Percentiles rank a stretch among this genome's conserved stretches.
These are phyloP conservation scores for Cotesia vestalis DNA, from an alignment of 1,140 invertebrate genomes.

Conservation along the genomic window DNA sequence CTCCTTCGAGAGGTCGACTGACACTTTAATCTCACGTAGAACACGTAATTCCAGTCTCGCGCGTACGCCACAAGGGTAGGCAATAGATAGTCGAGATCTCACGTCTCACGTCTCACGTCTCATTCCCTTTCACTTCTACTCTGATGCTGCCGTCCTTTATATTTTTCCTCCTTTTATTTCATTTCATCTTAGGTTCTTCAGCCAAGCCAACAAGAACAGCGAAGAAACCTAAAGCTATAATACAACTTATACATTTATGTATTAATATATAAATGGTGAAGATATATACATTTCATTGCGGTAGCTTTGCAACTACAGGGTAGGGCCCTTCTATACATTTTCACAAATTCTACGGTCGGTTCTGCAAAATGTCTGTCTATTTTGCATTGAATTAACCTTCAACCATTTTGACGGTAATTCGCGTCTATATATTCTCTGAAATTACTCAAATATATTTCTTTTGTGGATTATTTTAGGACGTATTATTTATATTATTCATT, in stretches of 20 bases:
- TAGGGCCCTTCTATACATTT: background rate
- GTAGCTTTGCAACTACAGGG: background rate
- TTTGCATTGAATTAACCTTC: slow-evolving; percentile 30
- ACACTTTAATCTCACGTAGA: slow-evolving; percentile 48
- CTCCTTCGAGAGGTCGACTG: slow-evolving; percentile 35
- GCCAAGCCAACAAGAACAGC: slow-evolving; percentile 23
- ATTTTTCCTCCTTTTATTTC: slow-evolving; percentile 23
- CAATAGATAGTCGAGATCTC: slow-evolving; percentile 36
- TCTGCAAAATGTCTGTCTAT: background rate
- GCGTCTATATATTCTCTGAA: background rate
- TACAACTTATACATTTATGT: background rate
- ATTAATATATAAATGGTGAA: background rate
- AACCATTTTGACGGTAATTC: background rate
- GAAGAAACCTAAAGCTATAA: background rate
- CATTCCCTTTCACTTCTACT: slow-evolving; percentile 14
- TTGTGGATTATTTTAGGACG: too few species aligned
- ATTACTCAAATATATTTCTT: too few species aligned
- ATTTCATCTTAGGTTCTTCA: slow-evolving; percentile 33
- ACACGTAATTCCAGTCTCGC: slow-evolving; percentile 32
- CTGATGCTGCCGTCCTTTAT: background rate
- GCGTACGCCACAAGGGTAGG: slow-evolving; percentile 16
- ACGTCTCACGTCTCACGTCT: slow-evolving; percentile 5
- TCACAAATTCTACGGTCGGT: background rate
- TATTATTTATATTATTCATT: too few species aligned
- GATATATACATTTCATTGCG: slow-evolving; percentile 5